Evolutionary conservation across 2,113 vertebrate species (phyloP), one percentile per base, ranked within the genome.

Genomic region (Grammomys surdaster): DNA sequence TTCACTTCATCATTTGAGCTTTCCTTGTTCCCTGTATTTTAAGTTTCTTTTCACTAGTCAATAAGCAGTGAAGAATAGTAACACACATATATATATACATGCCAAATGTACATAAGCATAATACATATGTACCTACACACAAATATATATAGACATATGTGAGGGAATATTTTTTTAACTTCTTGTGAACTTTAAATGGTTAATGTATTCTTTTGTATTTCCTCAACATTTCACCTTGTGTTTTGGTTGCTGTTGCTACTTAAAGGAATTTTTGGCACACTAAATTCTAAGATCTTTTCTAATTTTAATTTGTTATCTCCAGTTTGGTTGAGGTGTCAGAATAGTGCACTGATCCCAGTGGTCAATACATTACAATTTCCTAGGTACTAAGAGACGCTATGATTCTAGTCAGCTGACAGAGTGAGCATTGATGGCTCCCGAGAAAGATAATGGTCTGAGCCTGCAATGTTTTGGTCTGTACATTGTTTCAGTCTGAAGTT

Each of bases 271-370:
- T 95, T 89, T 40, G 81, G 13, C 82, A 31, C 16, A n/a, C 17
- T 56, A 31, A 54, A n/a, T 89, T 95, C 58, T 51, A 88, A 78
- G 63, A 63, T 88, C 81, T 26, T 33, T 48, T 77, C 88, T 91
- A 89, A 46, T 16, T 88, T 73, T 56, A 11, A 11, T 20, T 81
- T 94, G 9, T 70, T 77, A 19, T 76, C 51, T 69, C 10, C 58
- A 58, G 26, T n/a, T 22, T 1, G 67, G 4, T 1, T 87, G 60
- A 93, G 19, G 80, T 51, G 85, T 28, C 9, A 51, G 46, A 91
- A 54, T 82, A 90, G 12, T 75, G 5, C 69, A 87, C 7, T 48
- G 24, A 90, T 5, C 19, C 40, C 4, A 36, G 1, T 92, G 31
- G 51, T 60, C 46, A 91, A 14, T 58, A 77, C 60, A 89, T 56